Percentiles rank a stretch among this genome's conserved stretches.
phyloP scores from a whole-genome alignment of 37 sponge, comb jelly and placozoan species.

The Spongilla lacustris region DNA sequence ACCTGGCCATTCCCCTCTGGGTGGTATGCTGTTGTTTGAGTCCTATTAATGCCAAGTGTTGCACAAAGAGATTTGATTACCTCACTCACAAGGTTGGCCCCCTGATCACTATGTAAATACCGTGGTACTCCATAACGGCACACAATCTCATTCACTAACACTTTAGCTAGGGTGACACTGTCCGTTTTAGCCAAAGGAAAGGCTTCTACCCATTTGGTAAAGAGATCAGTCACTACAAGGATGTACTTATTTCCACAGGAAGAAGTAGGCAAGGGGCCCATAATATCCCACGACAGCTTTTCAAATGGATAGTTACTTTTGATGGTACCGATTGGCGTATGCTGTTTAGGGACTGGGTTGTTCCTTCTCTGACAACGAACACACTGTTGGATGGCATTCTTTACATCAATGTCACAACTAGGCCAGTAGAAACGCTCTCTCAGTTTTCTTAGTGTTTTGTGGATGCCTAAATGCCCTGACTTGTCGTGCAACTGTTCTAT shows the following conservation, averaged over 20 bases:
- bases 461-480: constrained; percentile 16
- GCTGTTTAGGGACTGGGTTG: not conserved
- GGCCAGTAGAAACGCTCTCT: constrained; percentile 33
- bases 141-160: constrained; percentile 35
- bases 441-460: constrained; percentile 16
- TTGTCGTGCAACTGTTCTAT: constrained; percentile 14
- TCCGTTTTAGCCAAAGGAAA: constrained; percentile 9
- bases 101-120: constrained; percentile 32
- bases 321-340: constrained; percentile 27
- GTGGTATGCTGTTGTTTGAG: constrained; percentile 30
- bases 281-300: constrained; percentile 30
- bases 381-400: constrained; percentile 6
- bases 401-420: not conserved
- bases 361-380: constrained; percentile 5
- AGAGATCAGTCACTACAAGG: constrained; percentile 29
- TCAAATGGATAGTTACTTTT: constrained; percentile 9
- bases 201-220: constrained; percentile 44
- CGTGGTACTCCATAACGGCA: constrained; percentile 36
- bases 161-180: constrained; percentile 4
- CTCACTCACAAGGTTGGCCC: constrained; percentile 7
- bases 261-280: constrained; percentile 31
- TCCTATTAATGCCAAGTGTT: constrained; percentile 10
- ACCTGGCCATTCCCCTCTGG: constrained; percentile 60
- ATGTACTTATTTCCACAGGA: constrained; percentile 18
- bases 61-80: constrained; percentile 6